A percentile compares a stretch with the other conserved stretches of the same genome.
phyloP scores from a whole-genome alignment of 2,888 invertebrate genomes.

The Conchocele bisecta region DNA sequence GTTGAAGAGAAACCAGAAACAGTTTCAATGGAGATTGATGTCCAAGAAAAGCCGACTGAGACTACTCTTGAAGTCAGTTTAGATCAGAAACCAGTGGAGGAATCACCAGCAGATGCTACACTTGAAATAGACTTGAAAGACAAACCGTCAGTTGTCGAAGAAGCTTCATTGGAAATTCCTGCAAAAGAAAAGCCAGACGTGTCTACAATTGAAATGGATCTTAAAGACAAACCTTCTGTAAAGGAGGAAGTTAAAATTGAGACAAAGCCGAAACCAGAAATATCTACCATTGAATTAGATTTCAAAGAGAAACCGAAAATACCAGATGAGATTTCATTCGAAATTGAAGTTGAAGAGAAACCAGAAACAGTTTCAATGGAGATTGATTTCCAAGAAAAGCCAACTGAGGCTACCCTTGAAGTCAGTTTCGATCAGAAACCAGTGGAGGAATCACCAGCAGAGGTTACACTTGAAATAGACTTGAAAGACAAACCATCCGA shows the following conservation, averaged over 20 bases:
- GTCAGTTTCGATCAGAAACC: too few relatives aligned
- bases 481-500: slow-evolving; percentile 10
- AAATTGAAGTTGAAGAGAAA: slow-evolving; percentile 12
- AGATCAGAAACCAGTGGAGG: slow-evolving; percentile 12
- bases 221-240: slow-evolving; percentile 2
- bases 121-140: background rate
- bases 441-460: slow-evolving; percentile 42
- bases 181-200: slow-evolving; percentile 12
- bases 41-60: slow-evolving; percentile 1
- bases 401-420: too few relatives aligned
- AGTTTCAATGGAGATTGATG: background rate
- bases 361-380: slow-evolving; percentile 20
- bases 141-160: background rate
- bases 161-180: slow-evolving; percentile 5
- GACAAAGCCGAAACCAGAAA: background rate
- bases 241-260: background rate
- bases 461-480: slow-evolving; percentile 34
- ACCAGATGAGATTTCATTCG: background rate
- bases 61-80: background rate
- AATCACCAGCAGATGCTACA: background rate
- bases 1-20: slow-evolving; percentile 8
- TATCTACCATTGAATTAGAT: background rate
- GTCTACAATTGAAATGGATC: slow-evolving; percentile 4
- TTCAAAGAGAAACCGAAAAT: background rate
- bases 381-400: slow-evolving; percentile 15